These are phyloP conservation scores for Yponomeuta sedellus DNA, from an alignment of 2,888 invertebrate genomes.

Conservation along the genomic window DNA sequence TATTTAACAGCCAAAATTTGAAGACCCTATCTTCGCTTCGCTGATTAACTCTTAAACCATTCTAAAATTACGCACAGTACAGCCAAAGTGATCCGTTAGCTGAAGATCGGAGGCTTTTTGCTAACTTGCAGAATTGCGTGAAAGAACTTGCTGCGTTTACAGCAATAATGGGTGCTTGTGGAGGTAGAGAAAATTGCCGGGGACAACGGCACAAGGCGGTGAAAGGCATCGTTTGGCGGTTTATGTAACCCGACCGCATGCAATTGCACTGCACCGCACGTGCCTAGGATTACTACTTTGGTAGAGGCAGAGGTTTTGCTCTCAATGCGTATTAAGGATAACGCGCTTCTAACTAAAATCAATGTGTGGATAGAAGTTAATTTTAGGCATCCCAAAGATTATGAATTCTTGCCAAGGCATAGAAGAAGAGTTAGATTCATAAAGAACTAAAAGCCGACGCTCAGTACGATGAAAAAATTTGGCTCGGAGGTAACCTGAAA, in stretches of 20 bases:
- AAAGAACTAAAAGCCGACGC: too few relatives aligned
- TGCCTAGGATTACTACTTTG: slow-evolving; percentile 23
- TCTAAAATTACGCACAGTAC: background rate
- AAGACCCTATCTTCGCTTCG: too few relatives aligned
- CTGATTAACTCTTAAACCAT: too few relatives aligned
- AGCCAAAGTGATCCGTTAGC: background rate
- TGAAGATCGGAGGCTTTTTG: background rate
- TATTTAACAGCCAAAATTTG: too few relatives aligned
- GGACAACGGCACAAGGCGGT: slow-evolving; percentile 31
- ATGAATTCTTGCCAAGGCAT: too few relatives aligned
- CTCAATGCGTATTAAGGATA: background rate
- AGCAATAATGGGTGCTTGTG: slow-evolving; percentile 37
- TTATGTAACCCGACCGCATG: slow-evolving; percentile 47
- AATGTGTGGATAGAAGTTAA: too few relatives aligned
- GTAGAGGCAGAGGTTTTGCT: background rate
- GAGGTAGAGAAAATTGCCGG: slow-evolving; percentile 46
- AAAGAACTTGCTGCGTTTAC: slow-evolving; percentile 31
- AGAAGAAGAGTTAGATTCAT: too few relatives aligned
- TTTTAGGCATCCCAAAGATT: too few relatives aligned
- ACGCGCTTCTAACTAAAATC: too few relatives aligned
- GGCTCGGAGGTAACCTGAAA: too few relatives aligned
- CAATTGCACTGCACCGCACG: slow-evolving; percentile 31
- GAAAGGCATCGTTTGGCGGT: slow-evolving; percentile 49
- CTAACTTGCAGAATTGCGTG: slow-evolving; percentile 14
- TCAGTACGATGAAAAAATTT: too few relatives aligned